Evolutionary conservation across 2,888 invertebrate genomes (phyloP).

Genomic region (Acrobeloides nanus): DNA sequence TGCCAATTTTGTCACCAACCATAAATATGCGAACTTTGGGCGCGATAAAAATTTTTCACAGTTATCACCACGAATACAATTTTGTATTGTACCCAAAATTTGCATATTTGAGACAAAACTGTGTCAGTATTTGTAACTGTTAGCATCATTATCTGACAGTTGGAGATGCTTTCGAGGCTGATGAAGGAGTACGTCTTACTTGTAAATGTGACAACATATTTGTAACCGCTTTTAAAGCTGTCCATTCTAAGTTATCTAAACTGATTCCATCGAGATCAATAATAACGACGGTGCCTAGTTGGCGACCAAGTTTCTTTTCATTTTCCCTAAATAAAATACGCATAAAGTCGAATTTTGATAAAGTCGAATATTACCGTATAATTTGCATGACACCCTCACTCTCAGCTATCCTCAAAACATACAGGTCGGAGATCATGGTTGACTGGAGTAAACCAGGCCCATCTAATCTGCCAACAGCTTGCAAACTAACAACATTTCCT

Average conservation of each 20-base stretch:
- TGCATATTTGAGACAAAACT: no score
- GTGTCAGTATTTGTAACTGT: no score
- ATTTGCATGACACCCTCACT: conserved; percentile 47
- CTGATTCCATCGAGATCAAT: conserved; percentile 44
- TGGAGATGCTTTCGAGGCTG: no score
- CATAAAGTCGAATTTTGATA: conserved; percentile 5
- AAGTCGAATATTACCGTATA: conserved; percentile 20
- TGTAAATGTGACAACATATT: conserved; percentile 39
- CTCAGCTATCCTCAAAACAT: conserved; percentile 41
- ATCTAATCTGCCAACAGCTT: conserved; percentile 40
- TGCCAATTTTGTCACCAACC: no score
- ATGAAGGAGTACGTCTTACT: no score
- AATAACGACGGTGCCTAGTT: conserved; percentile 42
- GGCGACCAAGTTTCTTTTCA: conserved; percentile 32
- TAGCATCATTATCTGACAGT: no score
- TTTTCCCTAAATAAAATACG: conserved; percentile 17
- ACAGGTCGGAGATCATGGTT: conserved; percentile 31
- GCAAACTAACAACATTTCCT: conserved; percentile 38
- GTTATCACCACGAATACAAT: no score
- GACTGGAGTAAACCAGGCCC: conserved; percentile 19
- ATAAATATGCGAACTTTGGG: no score
- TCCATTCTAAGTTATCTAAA: conserved; percentile 34
- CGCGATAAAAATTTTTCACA: no score
- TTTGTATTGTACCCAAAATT: no score
- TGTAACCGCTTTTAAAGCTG: conserved; percentile 35